Conservation (phyloP, 2,113 vertebrate species). For the Alethe diademata region DNA sequence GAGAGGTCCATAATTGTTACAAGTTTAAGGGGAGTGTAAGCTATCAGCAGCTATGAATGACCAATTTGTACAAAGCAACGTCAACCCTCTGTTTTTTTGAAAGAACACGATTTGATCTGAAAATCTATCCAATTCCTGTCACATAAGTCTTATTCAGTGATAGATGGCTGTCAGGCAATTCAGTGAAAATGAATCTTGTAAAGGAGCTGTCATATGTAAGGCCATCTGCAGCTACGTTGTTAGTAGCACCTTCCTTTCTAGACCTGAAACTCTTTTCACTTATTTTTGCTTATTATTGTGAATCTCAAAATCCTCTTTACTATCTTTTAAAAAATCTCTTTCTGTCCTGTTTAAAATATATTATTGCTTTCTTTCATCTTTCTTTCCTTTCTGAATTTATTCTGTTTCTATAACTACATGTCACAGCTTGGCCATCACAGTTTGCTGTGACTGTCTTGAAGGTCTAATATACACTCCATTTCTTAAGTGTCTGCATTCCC, state of each 20-base stretch:
- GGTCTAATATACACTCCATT: neutral
- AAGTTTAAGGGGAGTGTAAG: neutral
- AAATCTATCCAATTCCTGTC: constrained; percentile 17
- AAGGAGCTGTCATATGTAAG: constrained; percentile 1
- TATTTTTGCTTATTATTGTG: neutral
- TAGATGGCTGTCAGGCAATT: constrained; percentile 23
- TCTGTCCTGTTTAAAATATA: neutral
- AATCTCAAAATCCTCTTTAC: neutral
- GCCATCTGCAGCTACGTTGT: neutral
- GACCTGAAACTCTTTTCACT: neutral
- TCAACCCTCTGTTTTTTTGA: neutral
- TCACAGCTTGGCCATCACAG: neutral
- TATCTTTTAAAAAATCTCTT: neutral
- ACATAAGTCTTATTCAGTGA: constrained; percentile 25
- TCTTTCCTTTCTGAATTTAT: neutral
- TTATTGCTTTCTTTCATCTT: neutral
- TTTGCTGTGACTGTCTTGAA: neutral
- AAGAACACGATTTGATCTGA: neutral
- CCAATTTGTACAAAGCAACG: neutral
- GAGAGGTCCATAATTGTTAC: neutral
- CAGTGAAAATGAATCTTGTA: neutral
- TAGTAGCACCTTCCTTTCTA: neutral
- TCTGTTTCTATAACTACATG: neutral
- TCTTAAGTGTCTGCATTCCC: neutral
- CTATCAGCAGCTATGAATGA: neutral